Evolutionary conservation across 2,797 vertebrate genomes (phyloP), one percentile per base, ranked within the genome.

Genomic region (Phataginus tricuspis): DNA sequence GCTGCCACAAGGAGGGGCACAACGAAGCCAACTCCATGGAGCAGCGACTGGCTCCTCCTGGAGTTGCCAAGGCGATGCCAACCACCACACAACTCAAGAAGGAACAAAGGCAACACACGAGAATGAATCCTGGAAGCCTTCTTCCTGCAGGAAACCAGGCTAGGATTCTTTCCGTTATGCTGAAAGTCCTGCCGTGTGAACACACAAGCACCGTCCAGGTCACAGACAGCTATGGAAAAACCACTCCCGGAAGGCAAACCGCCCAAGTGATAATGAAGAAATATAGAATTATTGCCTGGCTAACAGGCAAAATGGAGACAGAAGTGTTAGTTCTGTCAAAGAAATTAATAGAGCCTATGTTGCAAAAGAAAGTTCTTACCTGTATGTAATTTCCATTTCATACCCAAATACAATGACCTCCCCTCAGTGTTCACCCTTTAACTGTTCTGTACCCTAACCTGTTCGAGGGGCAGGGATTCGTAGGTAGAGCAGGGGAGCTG

Each of bases 11-110:
- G 69, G 64, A 96, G 55, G 87, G 84, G 57, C 93, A 42, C 86
- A 80, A 78, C 45, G 74, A 95, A 86, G 74, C 85, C 72, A 49
- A 92, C 2, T 37, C 79, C 91, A 66, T 82, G 34, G 79, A 89
- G 84, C 86, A 19, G 89, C 11, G 4, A 45, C 37, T 10, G 4
- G 88, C 87, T 94, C 75, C 95, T 69, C 39, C n/a, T n/a, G 57
- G 86, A 74, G 97, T 85, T 96, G 95, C 95, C 97, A 98, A 88
- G 95, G 94, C 72, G 77, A 94, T 94, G 90, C 78, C 95, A 86
- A 79, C 82, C 90, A 80, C 85, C 85, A 79, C 66, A 29, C 11
- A 1, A 66, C 91, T 37, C 3, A 4, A 86, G 88, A 86, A 78
- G 0, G 82, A 94, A 97, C 94, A 97, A 96, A 96, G 51, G 91